Base-by-base conservation (phyloP, 2,797 vertebrate species). In the Onychomys leucogaster region DNA sequence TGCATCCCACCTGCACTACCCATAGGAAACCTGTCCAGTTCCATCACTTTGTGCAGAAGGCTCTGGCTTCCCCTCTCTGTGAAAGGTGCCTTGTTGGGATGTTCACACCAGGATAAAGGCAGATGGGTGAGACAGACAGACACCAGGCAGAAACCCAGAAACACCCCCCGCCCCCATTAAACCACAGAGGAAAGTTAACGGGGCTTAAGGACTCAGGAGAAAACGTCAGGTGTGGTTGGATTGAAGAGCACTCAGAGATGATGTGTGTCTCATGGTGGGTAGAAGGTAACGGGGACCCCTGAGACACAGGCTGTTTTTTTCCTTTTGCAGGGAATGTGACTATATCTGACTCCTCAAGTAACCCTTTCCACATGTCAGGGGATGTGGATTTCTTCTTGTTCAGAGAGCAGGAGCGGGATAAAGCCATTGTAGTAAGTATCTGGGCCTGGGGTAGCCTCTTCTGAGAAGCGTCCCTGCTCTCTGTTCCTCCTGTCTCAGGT, bases 301-400 rank as follows among this genome's bases (percentile, higher is more conserved):
- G 34, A 65, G 27, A 34, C 67, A 29, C 17, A 46, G 55, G 6
- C 29, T n/a, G 12, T 27, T 2, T 3, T 63, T 29, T 25, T n/a
- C 41, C 41, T 52, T 91, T 73, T 34, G n/a, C 84, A 98, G 97
- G 25, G 12, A 14, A n/a, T 13, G 2, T 0, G 46, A 43, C 7
- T 0, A 2, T 4, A 55, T 29, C 46, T 0, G 41, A 43, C 2
- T 19, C 0, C 65, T 81, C 80, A 11, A 0, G 0, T 41, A 99
- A 99, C 61, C 99, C 99, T 1, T 99, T 99, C 97, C 99, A 98
- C 95, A 23, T 99, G 69, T 98, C 99, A 69, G 95, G 98, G 46
- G 96, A 98, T 11, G 49, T 94, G 0, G 98, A 98, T 93, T 96
- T 99, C 97, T 99, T 99, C 85, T 96, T 98, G 59, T 87, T 98